Evolutionary conservation across 1,140 invertebrate genomes (phyloP), one percentile per base, ranked within the genome.

Genomic region (Sinella curviseta): DNA sequence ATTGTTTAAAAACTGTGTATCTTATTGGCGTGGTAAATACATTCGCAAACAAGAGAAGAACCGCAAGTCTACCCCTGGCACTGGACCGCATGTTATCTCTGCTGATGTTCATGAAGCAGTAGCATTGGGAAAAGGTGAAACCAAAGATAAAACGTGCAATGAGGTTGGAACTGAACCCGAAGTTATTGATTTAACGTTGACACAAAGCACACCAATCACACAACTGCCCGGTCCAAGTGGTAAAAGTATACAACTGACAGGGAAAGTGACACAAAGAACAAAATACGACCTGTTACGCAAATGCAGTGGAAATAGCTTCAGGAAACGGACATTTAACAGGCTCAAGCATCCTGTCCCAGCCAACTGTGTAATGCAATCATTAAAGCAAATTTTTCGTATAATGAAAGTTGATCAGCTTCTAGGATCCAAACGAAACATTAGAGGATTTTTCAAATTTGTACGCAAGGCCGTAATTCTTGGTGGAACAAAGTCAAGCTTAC

Each of bases 391-490:
- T n/a, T 35, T 79, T 31, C 70, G 74, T 31, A 39, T 82, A 12
- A 60, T 35, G 0, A 36, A 67, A 28, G 39, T 36, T 14, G n/a
- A 60, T 0, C 34, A 39, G 1, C 30, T 82, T 1, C 54, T 82
- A 1, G 78, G 76, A 14, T 82, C 81, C 20, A 77, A 36, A n/a
- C 30, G 36, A 35, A 82, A 82, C 28, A 74, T 28, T 12, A 74
- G 67, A 35, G 75, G 36, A 36, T 82, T 82, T 28, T 34, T 82
- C n/a, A 65, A 33, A 17, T 82, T 82, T 48, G 39, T 82, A 8
- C 76, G 73, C 35, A 79, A 77, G 31, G 77, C 78, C 26, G n/a
- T 82, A 20, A 34, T 77, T 20, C 48, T 79, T 12, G 81, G 55
- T 57, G 81, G 81, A 54, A 26, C 60, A 4, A 67, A 28, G 0